Evolutionary conservation across 2,888 invertebrate species (phyloP).

Genomic region (Melieria omissa): DNA sequence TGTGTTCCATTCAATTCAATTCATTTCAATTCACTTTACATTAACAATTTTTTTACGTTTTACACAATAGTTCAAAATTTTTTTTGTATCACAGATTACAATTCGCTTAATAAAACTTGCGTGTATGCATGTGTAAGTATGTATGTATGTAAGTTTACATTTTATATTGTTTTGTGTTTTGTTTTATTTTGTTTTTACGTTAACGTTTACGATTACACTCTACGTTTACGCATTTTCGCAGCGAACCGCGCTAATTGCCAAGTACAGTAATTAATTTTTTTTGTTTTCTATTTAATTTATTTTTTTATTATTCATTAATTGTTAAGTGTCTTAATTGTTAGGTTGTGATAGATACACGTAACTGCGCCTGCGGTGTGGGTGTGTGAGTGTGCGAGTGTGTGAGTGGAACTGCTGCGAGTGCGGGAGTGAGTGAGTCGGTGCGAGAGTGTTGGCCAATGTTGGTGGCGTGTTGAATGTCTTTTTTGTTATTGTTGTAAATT

Average conservation of each 20-base stretch:
- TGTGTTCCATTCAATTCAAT: background rate
- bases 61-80: conserved; percentile 8
- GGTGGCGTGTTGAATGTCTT: too few relatives aligned
- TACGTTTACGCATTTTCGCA: background rate
- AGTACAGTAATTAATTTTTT: conserved; percentile 6
- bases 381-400: too few relatives aligned
- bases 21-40: conserved; percentile 4
- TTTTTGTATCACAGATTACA: conserved; percentile 42
- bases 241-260: conserved; percentile 8
- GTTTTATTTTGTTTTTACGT: background rate
- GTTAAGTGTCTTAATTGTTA: conserved; percentile 16
- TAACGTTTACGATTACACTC: background rate
- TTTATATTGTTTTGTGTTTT: conserved; percentile 10
- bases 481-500: too few relatives aligned
- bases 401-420: too few relatives aligned
- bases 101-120: conserved; percentile 22
- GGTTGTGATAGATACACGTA: background rate
- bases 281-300: conserved; percentile 24
- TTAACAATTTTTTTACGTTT: conserved; percentile 21
- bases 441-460: too few relatives aligned
- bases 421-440: too few relatives aligned
- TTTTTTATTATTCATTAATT: conserved; percentile 15
- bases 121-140: conserved; percentile 6
- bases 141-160: background rate
- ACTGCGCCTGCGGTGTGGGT: too few relatives aligned